phyloP scores from a whole-genome alignment of 2,888 invertebrate species.

The Reticulitermes lucifugus region DNA sequence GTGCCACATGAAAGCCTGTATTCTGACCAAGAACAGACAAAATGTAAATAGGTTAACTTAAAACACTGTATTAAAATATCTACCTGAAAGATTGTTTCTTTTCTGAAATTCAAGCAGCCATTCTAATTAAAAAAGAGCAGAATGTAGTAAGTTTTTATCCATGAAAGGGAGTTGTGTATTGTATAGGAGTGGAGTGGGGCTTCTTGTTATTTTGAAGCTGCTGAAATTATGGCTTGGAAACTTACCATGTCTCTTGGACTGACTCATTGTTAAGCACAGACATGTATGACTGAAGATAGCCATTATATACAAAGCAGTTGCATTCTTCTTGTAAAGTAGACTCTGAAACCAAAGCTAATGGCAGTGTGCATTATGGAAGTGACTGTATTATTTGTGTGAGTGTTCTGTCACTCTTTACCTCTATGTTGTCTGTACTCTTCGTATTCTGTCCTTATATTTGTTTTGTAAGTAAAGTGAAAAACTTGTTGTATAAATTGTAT shows the following conservation, averaged over 20 bases:
- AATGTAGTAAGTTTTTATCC: too few relatives aligned
- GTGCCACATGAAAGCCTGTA: background rate
- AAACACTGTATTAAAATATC: background rate
- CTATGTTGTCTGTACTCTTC: background rate
- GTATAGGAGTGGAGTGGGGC: too few relatives aligned
- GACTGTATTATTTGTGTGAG: constrained; percentile 19
- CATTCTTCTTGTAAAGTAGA: constrained; percentile 1
- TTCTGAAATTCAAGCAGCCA: background rate
- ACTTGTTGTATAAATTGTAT: constrained; percentile 30
- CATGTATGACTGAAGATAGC: background rate
- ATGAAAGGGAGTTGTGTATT: too few relatives aligned
- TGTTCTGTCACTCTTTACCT: background rate
- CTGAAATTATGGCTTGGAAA: background rate
- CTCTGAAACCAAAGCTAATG: constrained; percentile 30
- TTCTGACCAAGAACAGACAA: background rate
- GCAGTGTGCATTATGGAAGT: constrained; percentile 1
- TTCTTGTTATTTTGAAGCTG: too few relatives aligned
- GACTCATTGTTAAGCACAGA: background rate
- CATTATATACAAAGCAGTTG: background rate
- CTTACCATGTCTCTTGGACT: background rate
- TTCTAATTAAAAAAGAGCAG: background rate
- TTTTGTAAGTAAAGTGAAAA: constrained; percentile 6
- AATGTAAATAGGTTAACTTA: background rate
- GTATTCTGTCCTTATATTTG: background rate
- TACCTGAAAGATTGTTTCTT: background rate